Conservation (phyloP, 1,140 invertebrate species). For the Steinernema khuongi region DNA sequence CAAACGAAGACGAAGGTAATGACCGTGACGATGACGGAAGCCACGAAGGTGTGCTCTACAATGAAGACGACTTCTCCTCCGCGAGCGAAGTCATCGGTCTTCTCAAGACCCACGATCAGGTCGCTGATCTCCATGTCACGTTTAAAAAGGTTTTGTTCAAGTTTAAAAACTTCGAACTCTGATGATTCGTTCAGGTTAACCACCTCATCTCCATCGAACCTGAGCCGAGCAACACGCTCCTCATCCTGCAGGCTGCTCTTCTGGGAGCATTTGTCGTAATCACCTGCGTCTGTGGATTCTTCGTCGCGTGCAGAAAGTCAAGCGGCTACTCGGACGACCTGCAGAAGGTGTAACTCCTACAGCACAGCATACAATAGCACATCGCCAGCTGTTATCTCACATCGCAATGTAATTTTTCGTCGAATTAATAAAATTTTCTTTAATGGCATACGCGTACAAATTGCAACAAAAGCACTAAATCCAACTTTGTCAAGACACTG, state of each 20-base stretch:
- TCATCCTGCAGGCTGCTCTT: slow-evolving; percentile 31
- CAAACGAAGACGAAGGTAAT: not conserved
- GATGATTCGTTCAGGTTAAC: slow-evolving; percentile 17
- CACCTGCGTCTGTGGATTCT: slow-evolving; percentile 30
- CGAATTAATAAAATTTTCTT: no score
- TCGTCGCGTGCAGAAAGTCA: not conserved
- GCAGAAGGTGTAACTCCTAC: slow-evolving; percentile 25
- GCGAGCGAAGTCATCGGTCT: not conserved
- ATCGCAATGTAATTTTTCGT: no score
- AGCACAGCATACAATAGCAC: not conserved
- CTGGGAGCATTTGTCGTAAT: slow-evolving; percentile 20
- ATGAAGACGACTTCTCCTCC: not conserved
- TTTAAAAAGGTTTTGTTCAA: not conserved
- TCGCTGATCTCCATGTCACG: not conserved
- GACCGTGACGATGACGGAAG: slow-evolving; percentile 24
- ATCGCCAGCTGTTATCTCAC: not conserved
- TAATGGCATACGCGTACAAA: no score
- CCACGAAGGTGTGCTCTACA: not conserved
- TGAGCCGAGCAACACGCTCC: slow-evolving; percentile 25
- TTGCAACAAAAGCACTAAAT: no score
- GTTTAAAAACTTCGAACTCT: not conserved
- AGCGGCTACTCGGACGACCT: slow-evolving; percentile 33
- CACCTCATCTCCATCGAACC: slow-evolving; percentile 29
- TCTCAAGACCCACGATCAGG: not conserved
- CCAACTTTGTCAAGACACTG: no score